These are phyloP conservation scores for Melanotaenia maccullochi DNA, from an alignment of 2,797 vertebrate species.

Conservation along the genomic window DNA sequence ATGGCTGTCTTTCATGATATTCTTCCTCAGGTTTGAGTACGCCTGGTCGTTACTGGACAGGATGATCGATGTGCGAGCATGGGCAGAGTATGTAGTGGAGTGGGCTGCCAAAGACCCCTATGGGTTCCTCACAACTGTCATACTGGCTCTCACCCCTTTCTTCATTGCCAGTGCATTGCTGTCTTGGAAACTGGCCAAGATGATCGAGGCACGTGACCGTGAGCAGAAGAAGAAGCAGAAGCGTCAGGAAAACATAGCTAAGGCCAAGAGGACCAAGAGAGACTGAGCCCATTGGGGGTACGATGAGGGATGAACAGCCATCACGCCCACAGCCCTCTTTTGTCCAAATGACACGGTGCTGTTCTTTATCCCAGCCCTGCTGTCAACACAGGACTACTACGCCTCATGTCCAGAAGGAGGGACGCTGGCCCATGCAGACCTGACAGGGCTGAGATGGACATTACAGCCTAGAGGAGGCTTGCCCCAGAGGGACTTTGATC, in stretches of 20 bases:
- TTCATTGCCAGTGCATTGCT: constrained; percentile 94
- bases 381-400: constrained; percentile 56
- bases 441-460: constrained; percentile 67
- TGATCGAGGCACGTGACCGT: constrained; percentile 95
- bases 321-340: constrained; percentile 46
- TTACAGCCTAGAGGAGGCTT: constrained; percentile 61
- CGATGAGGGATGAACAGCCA: constrained; percentile 38
- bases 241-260: constrained; percentile 97
- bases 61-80: constrained; percentile 94
- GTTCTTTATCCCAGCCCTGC: constrained; percentile 59
- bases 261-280: constrained; percentile 95
- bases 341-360: constrained; percentile 59
- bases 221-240: constrained; percentile 98
- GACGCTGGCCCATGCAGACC: constrained; percentile 55
- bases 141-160: constrained; percentile 94
- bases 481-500: constrained; percentile 67
- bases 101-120: constrained; percentile 99
- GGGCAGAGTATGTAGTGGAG: constrained; percentile 97
- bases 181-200: constrained; percentile 98
- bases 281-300: constrained; percentile 80
- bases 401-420: constrained; percentile 52
- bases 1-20: constrained; percentile 1
- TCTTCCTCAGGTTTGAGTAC: constrained; percentile 52
- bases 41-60: constrained; percentile 47
- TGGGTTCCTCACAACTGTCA: constrained; percentile 95